Evolutionary conservation across 2,797 vertebrate genomes (phyloP), one percentile per base, ranked within the genome.

Genomic region (Gobio occitaniae): DNA sequence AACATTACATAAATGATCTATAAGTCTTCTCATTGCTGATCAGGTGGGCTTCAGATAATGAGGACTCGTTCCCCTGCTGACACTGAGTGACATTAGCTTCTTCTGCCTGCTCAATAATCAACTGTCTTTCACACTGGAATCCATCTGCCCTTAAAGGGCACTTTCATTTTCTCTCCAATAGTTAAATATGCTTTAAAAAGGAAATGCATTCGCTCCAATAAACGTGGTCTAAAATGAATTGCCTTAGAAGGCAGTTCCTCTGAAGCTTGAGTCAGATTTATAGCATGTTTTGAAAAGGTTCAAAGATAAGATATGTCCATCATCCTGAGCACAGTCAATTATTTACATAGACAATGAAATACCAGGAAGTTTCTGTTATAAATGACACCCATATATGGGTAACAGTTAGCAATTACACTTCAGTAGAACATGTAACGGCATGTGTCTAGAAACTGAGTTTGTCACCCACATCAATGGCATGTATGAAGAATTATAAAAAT

Each of bases 1-100:
- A 74, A 65, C 56, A 44, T 85, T 80, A 74, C 44, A 80, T 85
- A 80, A 85, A 80, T n/a, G 16, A 80, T 54, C 84, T 54, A 65
- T 85, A 80, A 74, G 79, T 52, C 44, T 63, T 38, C 54, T 52
- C 76, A 65, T 29, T 63, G 52, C 41, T 50, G 66, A 65, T 79
- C 47, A 79, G 76, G 76, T 79, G 76, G 76, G 32, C 77, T 54
- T 54, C 75, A 70, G 65, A 59, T 78, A 84, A 69, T 77, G 72
- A 84, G 68, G 38, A 9, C 36, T 59, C 11, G 0, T 74, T 41
- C 32, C 36, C 83, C 83, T 68, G 65, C 50, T 59, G 84, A 41
- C 21, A 61, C 75, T 47, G 75, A 84, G 66, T 63, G 29, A 48
- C 44, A 29, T 47, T 36, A 29, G 56, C 0, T 6, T 54, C 32